Evolutionary conservation across 2,797 vertebrate genomes (phyloP), one percentile per base, ranked within the genome.

Genomic region (Lophius americanus): DNA sequence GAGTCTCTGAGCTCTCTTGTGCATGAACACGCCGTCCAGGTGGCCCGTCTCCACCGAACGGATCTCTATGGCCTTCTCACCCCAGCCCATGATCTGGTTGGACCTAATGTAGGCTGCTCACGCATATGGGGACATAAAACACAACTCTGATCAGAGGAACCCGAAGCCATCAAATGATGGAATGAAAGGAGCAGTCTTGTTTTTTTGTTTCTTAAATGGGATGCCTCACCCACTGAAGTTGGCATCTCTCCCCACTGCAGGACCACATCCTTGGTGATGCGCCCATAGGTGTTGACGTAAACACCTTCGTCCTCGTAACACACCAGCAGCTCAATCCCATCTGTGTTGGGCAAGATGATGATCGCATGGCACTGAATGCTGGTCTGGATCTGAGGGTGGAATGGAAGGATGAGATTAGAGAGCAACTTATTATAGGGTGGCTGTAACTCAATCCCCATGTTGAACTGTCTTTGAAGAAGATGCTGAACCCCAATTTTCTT

Each of bases 21-120:
- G 23, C 23, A 23, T 23, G 23, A 23, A 23, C 23, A 23, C 23
- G 23, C 23, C 23, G 23, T 23, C 23, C 23, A 23, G 23, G 23
- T 23, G 23, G 23, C 23, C 23, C 23, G 23, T 23, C 23, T 97
- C 96, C 88, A 97, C 96, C 0, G 96, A 96, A 78, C 96, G 96
- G 90, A 97, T 97, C 91, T 97, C 96, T 32, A 97, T 97, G 89
- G 96, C 96, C 88, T 97, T 97, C 88, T 97, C 96, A 0, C 96
- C 96, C 96, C 96, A 97, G 85, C 96, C 96, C 96, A 97, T 97
- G 78, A 97, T 97, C 93, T 97, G 96, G 86, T 97, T 97, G 63
- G 96, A 97, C 93, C 96, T 95, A 94, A 96, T 96, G 91, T 96
- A 96, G 69, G 95, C 95, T 96, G 78, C 14, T 23, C 37, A 51